Conservation (phyloP, 1,140 invertebrate genomes). For the Cydia splendana region DNA sequence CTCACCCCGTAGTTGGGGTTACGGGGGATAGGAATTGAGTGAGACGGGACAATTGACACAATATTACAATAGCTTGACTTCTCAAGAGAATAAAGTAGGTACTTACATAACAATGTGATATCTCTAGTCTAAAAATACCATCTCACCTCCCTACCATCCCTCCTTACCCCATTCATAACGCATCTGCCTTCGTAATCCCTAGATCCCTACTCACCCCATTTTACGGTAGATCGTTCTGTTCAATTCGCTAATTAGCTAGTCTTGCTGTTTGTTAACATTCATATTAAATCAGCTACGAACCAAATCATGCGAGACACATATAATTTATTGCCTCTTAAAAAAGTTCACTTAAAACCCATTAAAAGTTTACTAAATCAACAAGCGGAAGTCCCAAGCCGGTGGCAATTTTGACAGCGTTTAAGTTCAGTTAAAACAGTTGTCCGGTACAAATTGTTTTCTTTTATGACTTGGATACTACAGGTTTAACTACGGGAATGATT, state of each 20-base stretch:
- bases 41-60: no score
- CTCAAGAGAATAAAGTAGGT: no score
- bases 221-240: background rate
- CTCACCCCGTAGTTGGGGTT: no score
- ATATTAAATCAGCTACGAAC: background rate
- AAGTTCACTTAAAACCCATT: background rate
- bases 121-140: no score
- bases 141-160: no score
- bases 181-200: no score
- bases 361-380: constrained; percentile 10
- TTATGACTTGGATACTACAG: constrained; percentile 6
- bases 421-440: constrained; percentile 7
- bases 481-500: constrained; percentile 6
- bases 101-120: no score
- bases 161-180: no score
- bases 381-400: constrained; percentile 5
- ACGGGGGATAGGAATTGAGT: no score
- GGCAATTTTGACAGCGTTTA: constrained; percentile 9
- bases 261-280: background rate
- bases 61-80: no score
- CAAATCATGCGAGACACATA: background rate
- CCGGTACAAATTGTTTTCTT: constrained; percentile 16
- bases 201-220: no score
- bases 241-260: background rate
- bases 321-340: constrained; percentile 12